phyloP scores from a whole-genome alignment of 2,113 vertebrate species.

The Ceyx margarethae region DNA sequence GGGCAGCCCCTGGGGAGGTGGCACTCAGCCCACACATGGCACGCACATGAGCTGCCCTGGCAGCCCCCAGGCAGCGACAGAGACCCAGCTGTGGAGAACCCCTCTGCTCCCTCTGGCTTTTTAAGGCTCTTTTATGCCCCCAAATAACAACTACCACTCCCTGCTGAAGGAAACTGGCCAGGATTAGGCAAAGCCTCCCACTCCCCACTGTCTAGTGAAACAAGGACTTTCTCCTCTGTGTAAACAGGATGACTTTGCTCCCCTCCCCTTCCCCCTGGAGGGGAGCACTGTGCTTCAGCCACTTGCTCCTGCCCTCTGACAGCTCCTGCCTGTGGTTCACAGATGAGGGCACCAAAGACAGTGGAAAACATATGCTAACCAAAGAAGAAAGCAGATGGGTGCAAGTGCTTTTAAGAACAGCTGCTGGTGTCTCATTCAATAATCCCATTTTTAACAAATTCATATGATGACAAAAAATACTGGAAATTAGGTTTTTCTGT shows the following conservation, averaged over 20 bases:
- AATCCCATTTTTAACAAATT: constrained; percentile 39
- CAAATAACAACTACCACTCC: constrained; percentile 45
- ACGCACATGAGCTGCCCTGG: neutral
- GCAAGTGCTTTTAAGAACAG: constrained; percentile 23
- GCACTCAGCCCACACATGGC: neutral
- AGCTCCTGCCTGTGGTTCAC: neutral
- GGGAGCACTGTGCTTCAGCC: neutral
- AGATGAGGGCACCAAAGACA: neutral
- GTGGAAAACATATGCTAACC: neutral
- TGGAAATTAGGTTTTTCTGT: constrained; percentile 29
- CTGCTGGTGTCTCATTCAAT: constrained; percentile 40
- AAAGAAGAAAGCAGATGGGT: constrained; percentile 35
- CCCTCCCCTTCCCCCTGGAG: neutral
- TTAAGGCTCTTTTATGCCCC: neutral
- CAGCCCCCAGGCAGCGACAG: neutral
- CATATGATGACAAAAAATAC: neutral
- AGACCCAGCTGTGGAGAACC: neutral
- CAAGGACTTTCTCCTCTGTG: neutral
- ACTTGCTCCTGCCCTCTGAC: neutral
- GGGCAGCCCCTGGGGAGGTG: neutral
- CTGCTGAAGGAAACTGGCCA: neutral
- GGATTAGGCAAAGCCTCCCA: neutral
- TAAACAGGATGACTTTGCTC: neutral
- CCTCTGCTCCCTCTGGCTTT: neutral
- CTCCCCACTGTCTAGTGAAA: neutral